Evolutionary conservation across 1,140 invertebrate genomes (phyloP), one percentile per base, ranked within the genome.

Genomic region (Formica exsecta): DNA sequence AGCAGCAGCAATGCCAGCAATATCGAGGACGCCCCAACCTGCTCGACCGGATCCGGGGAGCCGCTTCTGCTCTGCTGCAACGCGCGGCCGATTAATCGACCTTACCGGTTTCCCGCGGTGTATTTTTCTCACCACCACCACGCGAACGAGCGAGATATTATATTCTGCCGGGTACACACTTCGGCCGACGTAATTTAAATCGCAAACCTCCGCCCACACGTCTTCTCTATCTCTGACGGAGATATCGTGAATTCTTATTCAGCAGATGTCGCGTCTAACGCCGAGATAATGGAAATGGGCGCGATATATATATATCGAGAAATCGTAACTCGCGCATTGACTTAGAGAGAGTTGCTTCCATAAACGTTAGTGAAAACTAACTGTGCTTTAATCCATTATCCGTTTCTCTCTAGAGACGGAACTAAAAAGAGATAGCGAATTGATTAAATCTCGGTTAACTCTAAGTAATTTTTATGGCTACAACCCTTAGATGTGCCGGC

Each of bases 81-180:
- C 77, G 68, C 36, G 68, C 51, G 70, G 36, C 75, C 88, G 85
- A 89, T 90, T 90, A 92, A 92, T 92, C 90, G 92, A 91, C 86
- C 91, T 92, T 92, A 92, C 92, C 92, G 91, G 92, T 92, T 93
- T 83, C 84, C 88, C 88, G 83, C 11, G 77, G 71, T 48, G 64
- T 54, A 38, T 64, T 85, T 86, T 85, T 77, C 64, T 44, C 87
- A 62, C 81, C 22, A 76, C 41, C 2, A 54, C 7, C n/a, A 6
- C 61, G 86, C 86, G 71, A 8, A 8, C 48, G 16, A 16, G 87
- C 84, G 44, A 77, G 87, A 73, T 89, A 86, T 71, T 77, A 85
- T 77, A 71, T 81, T 61, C 88, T 71, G 83, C 76, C 48, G 66
- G 68, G 70, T 73, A 73, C 79, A 81, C 79, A 81, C 66, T 44